Conservation (phyloP, 2,797 vertebrate species). For the Chrysocyon brachyurus region DNA sequence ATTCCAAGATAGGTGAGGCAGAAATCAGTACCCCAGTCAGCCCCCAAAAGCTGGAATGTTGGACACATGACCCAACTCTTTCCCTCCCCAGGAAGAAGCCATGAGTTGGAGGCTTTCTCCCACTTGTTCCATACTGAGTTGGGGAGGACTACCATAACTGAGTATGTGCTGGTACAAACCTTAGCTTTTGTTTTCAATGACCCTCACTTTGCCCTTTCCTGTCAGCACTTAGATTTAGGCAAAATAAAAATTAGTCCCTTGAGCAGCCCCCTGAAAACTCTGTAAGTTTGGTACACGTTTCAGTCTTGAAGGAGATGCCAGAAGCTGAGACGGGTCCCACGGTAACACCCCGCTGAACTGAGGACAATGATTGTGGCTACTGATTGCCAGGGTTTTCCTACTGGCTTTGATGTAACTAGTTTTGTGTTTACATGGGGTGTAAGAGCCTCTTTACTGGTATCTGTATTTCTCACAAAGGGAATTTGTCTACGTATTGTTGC, state of each 20-base stretch:
- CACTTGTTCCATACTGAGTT: not conserved
- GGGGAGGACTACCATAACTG: not conserved
- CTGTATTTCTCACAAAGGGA: not conserved
- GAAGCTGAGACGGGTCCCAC: not conserved
- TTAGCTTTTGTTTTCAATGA: not conserved
- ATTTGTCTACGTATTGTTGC: not conserved
- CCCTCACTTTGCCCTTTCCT: not conserved
- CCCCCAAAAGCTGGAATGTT: not conserved
- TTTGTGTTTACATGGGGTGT: not conserved
- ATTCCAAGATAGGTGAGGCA: not conserved
- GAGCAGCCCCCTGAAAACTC: not conserved
- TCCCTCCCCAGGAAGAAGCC: not conserved
- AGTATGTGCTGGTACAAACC: not conserved
- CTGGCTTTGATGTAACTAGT: not conserved
- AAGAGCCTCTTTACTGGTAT: not conserved
- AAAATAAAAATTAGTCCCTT: not conserved
- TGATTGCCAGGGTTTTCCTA: not conserved
- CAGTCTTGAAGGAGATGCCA: not conserved
- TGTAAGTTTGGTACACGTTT: not conserved
- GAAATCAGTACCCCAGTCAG: not conserved
- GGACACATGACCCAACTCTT: not conserved
- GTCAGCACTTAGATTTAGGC: not conserved
- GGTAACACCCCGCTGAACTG: not conserved
- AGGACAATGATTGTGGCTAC: no score
- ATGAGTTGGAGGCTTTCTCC: not conserved